Evolutionary conservation across 2,888 invertebrate species (phyloP), one percentile per base, ranked within the genome.

Genomic region (Biston betularia): DNA sequence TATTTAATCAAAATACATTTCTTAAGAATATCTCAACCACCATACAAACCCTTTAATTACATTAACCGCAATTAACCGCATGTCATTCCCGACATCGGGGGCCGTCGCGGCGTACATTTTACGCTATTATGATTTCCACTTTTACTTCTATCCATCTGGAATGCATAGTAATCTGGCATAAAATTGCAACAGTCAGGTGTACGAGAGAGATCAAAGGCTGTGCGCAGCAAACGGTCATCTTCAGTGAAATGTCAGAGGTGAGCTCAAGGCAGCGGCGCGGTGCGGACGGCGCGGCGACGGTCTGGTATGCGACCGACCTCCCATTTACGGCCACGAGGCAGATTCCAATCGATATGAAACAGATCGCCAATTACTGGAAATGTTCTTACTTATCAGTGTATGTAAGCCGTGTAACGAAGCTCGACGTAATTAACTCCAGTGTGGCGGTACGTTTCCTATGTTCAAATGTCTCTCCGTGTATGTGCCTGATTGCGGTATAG

Each of bases 181-280:
- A 89, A 89, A 88, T 88, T 88, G 83, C 88, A 86, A 84, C 80
- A 87, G 86, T 81, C 77, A 78, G 74, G 77, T 79, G 79, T 81
- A 78, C 74, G 78, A 83, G 81, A 81, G 82, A 89, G 89, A 90
- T 90, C 88, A 91, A 86, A 89, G 88, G 85, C 87, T 87, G 83
- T 76, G 80, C 77, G 77, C 79, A 80, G 83, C 83, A 84, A 86
- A 83, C 85, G 88, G 89, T 86, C 89, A 87, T 92, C 89, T 86
- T 82, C 83, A 77, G 72, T 70, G 69, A 89, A 92, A 91, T 91
- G 89, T 81, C 90, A 89, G 79, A 87, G 90, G 89, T 92, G 84
- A 79, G 63, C 69, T 72, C 76, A 74, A 76, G 73, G 70, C 71
- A 73, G 70, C 71, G 11, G 66, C 66, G 74, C 72, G 72, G 70